Evolutionary conservation across 2,113 vertebrate genomes (phyloP).

Genomic region (Mola mola): DNA sequence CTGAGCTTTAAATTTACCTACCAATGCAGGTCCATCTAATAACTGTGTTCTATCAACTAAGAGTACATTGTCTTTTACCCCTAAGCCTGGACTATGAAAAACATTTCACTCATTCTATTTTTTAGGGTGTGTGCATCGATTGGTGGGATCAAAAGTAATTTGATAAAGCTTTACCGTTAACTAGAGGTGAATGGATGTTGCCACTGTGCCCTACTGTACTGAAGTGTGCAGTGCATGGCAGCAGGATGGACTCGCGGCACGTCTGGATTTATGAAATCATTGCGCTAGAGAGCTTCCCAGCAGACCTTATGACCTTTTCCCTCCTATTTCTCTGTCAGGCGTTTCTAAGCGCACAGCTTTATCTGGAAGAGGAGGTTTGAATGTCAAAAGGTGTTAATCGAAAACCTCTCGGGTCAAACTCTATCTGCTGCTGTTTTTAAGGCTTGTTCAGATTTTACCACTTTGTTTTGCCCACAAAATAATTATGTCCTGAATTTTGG

Average conservation of each 20-base stretch:
- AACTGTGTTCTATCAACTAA: no score
- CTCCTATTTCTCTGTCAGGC: constrained; percentile 18
- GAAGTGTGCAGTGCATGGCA: not conserved
- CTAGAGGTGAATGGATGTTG: constrained; percentile 7
- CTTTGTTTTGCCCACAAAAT: constrained; percentile 19
- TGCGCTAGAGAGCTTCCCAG: constrained; percentile 34
- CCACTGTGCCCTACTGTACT: constrained; percentile 16
- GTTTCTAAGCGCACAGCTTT: constrained; percentile 21
- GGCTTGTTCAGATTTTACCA: not conserved
- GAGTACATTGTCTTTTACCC: no score
- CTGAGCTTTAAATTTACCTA: constrained; percentile 37
- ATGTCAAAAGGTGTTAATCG: constrained; percentile 46
- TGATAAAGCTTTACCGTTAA: no score
- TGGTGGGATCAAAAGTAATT: no score
- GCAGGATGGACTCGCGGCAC: not conserved
- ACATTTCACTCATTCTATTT: no score
- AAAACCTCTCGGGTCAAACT: constrained; percentile 29
- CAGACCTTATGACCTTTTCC: constrained; percentile 38
- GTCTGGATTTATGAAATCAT: constrained; percentile 30
- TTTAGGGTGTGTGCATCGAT: no score
- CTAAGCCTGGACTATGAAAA: no score
- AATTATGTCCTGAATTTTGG: constrained; percentile 1
- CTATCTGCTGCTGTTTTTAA: not conserved
- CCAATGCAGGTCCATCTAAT: no score
- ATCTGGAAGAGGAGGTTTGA: constrained; percentile 43